Base-by-base conservation (phyloP, 1,140 invertebrate genomes). In the Drosophila nebulosa region DNA sequence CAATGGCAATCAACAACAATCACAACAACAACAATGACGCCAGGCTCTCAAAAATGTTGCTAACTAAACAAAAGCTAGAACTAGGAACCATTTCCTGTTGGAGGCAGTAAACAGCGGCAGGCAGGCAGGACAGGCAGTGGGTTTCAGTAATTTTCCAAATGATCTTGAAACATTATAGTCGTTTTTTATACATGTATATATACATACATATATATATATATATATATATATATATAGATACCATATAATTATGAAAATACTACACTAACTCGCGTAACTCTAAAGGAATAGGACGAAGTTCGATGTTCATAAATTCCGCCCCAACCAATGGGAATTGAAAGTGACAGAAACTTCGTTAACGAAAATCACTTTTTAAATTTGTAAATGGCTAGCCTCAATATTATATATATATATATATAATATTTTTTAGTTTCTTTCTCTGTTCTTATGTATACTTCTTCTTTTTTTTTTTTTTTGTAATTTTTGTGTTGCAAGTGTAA, bases 111-210 rank as follows among this genome's bases (percentile, higher is more conserved):
- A 30, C 7, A 9, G 1, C 7, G 27, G 7, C 27, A 9, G 1
- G 6, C 6, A 6, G 5, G 27, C 64, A 42, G 61, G 63, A 16
- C 76, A 78, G 78, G 73, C 63, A 65, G 81, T 69, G 65, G 69
- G 81, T 76, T 79, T 55, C 74, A 77, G 71, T 77, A 75, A 90
- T 86, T 90, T 84, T 89, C 79, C 89, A 90, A 86, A 90, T 90
- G 89, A 90, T 90, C 89, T 90, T 90, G 76, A 90, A 90, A 80
- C 69, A 77, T 83, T 46, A 84, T 90, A 90, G 89, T 90, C 89
- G 85, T 88, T 81, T 89, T 90, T 88, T 89, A 75, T 74, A 67
- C 68, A 73, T 59, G 63, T 64, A 59, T 72, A 64, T 63, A 53
- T 56, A 74, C 46, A 64, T 70, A 72, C 21, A 64, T 68, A 71